Evolutionary conservation across 2,797 vertebrate genomes (phyloP).

Genomic region (Bryconaethiops microstoma): DNA sequence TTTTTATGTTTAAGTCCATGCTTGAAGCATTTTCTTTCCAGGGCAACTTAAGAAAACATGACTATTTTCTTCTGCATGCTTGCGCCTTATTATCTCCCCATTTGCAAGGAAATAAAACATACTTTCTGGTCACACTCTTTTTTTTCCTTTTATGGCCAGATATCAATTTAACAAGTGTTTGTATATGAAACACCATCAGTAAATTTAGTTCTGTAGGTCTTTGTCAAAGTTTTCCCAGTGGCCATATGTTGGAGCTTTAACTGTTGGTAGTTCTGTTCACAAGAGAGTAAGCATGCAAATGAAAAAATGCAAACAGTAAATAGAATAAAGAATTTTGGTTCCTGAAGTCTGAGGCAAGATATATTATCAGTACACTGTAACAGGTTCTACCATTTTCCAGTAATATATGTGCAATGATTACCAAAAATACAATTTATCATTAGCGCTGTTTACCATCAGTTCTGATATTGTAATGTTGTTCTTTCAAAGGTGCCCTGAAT

Average conservation of each 20-base stretch:
- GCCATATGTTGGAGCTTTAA: neutral
- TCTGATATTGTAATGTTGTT: constrained; percentile 7
- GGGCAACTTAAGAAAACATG: constrained; percentile 27
- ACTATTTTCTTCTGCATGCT: constrained; percentile 3
- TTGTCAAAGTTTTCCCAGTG: too few relatives aligned
- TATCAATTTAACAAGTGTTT: neutral
- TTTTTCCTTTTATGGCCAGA: constrained; percentile 4
- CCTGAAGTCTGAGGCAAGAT: too few relatives aligned
- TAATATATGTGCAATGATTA: neutral
- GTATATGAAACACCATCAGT: too few relatives aligned
- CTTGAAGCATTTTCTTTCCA: constrained; percentile 18
- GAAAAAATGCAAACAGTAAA: too few relatives aligned
- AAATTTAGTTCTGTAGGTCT: too few relatives aligned
- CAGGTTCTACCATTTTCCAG: neutral
- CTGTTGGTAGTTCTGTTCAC: neutral
- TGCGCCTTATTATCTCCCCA: constrained; percentile 15
- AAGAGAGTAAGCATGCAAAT: too few relatives aligned
- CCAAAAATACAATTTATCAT: neutral
- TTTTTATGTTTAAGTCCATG: constrained; percentile 6
- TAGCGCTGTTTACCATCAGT: neutral
- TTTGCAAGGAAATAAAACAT: constrained; percentile 42
- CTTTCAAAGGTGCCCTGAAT: constrained; percentile 83
- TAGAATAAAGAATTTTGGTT: too few relatives aligned
- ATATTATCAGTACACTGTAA: neutral
- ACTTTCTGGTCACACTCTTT: too few relatives aligned